Evolutionary conservation across 2,888 invertebrate genomes (phyloP).

Genomic region (Cepaea hortensis): DNA sequence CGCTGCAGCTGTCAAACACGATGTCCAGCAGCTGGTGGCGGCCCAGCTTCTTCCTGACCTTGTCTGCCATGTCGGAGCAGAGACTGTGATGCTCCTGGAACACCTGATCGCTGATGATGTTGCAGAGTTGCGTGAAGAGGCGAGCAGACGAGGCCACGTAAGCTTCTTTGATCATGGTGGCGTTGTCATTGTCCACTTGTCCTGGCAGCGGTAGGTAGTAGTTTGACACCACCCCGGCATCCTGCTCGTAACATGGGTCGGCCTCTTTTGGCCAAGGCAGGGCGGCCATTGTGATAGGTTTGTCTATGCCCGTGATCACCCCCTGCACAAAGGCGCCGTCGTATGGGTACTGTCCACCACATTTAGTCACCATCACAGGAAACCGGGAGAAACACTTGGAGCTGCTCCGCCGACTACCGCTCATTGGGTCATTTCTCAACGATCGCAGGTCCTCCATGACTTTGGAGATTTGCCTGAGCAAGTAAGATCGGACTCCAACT

Average conservation of each 20-base stretch:
- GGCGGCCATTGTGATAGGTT: conserved; percentile 50
- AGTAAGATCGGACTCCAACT: conserved; percentile 44
- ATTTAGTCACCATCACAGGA: conserved; percentile 55
- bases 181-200: conserved; percentile 41
- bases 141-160: conserved; percentile 42
- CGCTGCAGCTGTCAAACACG: conserved; percentile 53
- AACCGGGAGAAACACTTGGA: conserved; percentile 49
- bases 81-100: conserved; percentile 49
- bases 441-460: conserved; percentile 32
- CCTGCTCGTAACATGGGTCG: conserved; percentile 51
- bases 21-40: conserved; percentile 42
- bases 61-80: conserved; percentile 51
- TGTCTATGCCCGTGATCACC: conserved; percentile 48
- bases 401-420: conserved; percentile 18
- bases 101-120: conserved; percentile 40
- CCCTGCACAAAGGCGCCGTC: conserved; percentile 56
- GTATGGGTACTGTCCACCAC: conserved; percentile 56
- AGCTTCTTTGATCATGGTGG: conserved; percentile 47
- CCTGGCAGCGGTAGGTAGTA: conserved; percentile 55
- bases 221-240: conserved; percentile 46
- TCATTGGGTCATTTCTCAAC: neutral
- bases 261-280: conserved; percentile 54
- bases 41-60: conserved; percentile 43
- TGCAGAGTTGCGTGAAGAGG: conserved; percentile 43
- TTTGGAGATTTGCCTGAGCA: conserved; percentile 47